phyloP scores from a whole-genome alignment of 2,797 vertebrate species.

The Myiotriccus ornatus region DNA sequence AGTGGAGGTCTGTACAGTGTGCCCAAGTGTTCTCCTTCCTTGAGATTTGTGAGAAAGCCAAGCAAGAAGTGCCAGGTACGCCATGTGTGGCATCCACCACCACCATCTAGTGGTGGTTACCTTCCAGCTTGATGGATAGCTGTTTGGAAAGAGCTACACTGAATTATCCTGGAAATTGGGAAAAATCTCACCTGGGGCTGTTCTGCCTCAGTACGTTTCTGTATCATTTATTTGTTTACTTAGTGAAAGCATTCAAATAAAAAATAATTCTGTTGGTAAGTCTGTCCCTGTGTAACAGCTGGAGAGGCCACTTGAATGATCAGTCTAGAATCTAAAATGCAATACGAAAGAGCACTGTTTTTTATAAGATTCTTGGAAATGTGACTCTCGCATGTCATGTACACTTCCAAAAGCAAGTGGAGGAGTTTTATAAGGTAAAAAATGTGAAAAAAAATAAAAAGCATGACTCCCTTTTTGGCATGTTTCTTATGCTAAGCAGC shows the following conservation, averaged over 20 bases:
- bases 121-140: neutral
- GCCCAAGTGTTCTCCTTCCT: neutral
- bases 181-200: neutral
- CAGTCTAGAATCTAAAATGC: neutral
- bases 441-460: neutral
- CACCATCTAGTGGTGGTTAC: slow-evolving; percentile 45
- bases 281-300: neutral
- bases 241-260: neutral
- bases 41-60: neutral
- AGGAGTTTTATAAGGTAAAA: neutral
- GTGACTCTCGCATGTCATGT: neutral
- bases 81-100: neutral
- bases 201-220: neutral
- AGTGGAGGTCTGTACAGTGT: neutral
- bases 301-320: neutral
- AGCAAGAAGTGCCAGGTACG: neutral
- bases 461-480: neutral
- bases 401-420: neutral
- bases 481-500: neutral
- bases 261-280: neutral
- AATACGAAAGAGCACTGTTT: neutral
- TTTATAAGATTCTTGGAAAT: neutral
- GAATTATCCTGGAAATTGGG: neutral
- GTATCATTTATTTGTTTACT: neutral
- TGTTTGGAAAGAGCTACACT: neutral